A percentile compares a stretch with the other conserved stretches of the same genome.
These are phyloP conservation scores for Toxotes chatareus DNA, from an alignment of 2,113 vertebrate species.

Conservation along the genomic window DNA sequence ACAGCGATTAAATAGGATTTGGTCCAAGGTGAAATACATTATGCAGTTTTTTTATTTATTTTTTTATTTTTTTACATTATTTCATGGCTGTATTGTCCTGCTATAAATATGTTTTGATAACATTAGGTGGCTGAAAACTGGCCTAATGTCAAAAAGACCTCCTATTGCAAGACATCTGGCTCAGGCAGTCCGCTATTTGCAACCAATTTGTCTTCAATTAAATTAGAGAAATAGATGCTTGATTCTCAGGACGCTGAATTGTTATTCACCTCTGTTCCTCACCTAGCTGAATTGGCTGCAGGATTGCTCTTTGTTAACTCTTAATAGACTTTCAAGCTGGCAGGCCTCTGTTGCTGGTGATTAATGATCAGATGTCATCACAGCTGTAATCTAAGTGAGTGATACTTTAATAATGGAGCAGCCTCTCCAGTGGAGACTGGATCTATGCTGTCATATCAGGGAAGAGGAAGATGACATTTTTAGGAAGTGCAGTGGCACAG, in stretches of 20 bases:
- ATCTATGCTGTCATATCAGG: conserved; percentile 68
- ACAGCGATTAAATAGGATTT: conserved; percentile 66
- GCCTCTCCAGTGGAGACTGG: conserved; percentile 49
- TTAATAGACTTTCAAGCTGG: conserved; percentile 66
- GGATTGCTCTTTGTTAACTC: conserved; percentile 71
- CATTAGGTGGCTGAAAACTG: background rate
- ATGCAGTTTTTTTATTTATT: conserved; percentile 22
- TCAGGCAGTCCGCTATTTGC: conserved; percentile 23
- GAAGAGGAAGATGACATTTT: conserved; percentile 68
- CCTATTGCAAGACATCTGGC: background rate
- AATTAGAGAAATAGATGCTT: conserved; percentile 59
- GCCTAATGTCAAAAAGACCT: background rate
- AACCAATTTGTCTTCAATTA: conserved; percentile 56
- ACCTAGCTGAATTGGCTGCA: conserved; percentile 42
- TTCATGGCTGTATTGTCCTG: conserved; percentile 12
- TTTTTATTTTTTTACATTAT: conserved; percentile 34
- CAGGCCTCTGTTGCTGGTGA: conserved; percentile 69
- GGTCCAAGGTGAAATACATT: conserved; percentile 53
- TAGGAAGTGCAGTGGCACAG: conserved; percentile 58
- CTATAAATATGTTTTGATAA: conserved; percentile 42
- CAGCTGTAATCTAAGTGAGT: conserved; percentile 78
- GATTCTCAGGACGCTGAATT: conserved; percentile 49
- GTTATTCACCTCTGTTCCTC: conserved; percentile 62
- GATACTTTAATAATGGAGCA: conserved; percentile 83
- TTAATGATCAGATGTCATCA: conserved; percentile 76